Conservation (phyloP, 2,888 invertebrate genomes). For the Apodemia hepburni region DNA sequence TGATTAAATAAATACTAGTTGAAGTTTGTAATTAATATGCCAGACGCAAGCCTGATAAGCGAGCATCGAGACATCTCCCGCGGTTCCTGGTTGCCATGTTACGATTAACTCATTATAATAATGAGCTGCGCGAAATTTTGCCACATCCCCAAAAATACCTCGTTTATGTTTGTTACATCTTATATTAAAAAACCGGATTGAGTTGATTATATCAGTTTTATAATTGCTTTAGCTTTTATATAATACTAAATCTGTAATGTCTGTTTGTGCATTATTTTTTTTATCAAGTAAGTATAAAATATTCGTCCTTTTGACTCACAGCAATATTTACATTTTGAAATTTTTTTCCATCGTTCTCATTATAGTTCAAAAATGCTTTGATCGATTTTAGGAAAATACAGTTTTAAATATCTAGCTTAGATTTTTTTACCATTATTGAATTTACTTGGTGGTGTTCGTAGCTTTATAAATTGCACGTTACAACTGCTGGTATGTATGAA, state of each 20-base stretch:
- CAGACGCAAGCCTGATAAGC: slow-evolving; percentile 68
- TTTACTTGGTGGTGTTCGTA: no score
- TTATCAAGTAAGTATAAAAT: no score
- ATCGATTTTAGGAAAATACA: no score
- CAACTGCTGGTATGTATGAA: no score
- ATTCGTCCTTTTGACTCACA: no score
- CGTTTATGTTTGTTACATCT: neutral
- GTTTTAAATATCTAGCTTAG: no score
- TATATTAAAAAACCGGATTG: neutral
- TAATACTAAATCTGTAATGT: neutral
- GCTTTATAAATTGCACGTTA: no score
- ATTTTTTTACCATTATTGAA: no score
- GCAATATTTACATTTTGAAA: no score
- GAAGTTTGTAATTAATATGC: slow-evolving; percentile 74
- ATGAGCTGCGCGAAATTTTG: slow-evolving; percentile 44
- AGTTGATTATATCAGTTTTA: neutral
- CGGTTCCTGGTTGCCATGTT: slow-evolving; percentile 51
- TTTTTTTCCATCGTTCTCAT: no score
- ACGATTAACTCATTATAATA: slow-evolving; percentile 67
- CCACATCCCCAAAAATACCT: slow-evolving; percentile 39
- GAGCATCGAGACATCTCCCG: slow-evolving; percentile 55
- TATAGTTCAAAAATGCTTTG: no score
- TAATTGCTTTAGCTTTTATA: no score
- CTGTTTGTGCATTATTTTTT: neutral
- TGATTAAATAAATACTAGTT: slow-evolving; percentile 76